Percentiles rank a stretch among this genome's conserved stretches.
phyloP scores from a whole-genome alignment of 2,888 invertebrate species.

The Orchestes rusci region DNA sequence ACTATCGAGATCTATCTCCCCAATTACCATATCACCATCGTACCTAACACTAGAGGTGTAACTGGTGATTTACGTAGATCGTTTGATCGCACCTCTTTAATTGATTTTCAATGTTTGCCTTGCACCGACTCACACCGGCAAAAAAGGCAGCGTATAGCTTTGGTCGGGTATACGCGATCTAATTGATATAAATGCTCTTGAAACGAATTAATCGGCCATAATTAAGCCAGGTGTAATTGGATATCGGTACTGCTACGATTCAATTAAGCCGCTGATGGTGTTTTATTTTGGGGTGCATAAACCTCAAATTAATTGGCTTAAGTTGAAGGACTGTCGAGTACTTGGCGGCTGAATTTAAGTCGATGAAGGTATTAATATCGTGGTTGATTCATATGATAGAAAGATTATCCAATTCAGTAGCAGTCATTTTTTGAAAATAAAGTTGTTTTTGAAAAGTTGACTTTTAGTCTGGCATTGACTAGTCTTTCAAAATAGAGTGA shows the following conservation, averaged over 20 bases:
- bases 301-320: too few relatives aligned
- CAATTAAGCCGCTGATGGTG: background rate
- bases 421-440: too few relatives aligned
- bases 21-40: background rate
- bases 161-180: slow-evolving; percentile 24
- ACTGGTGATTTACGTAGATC: slow-evolving; percentile 15
- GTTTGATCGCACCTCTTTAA: slow-evolving; percentile 16
- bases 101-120: slow-evolving; percentile 19
- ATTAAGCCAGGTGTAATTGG: slow-evolving; percentile 28
- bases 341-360: too few relatives aligned
- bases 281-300: too few relatives aligned
- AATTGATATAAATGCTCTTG: slow-evolving; percentile 31
- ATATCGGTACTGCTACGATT: background rate
- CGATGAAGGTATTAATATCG: too few relatives aligned
- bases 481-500: too few relatives aligned
- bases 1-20: background rate
- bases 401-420: too few relatives aligned
- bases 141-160: slow-evolving; percentile 5
- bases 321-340: too few relatives aligned
- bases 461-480: too few relatives aligned
- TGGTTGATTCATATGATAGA: too few relatives aligned
- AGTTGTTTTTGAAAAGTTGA: too few relatives aligned
- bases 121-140: slow-evolving; percentile 1
- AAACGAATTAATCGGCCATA: slow-evolving; percentile 29
- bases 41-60: slow-evolving; percentile 8